These are phyloP conservation scores for Scophthalmus maximus DNA, from an alignment of 2,113 vertebrate genomes.

Conservation along the genomic window DNA sequence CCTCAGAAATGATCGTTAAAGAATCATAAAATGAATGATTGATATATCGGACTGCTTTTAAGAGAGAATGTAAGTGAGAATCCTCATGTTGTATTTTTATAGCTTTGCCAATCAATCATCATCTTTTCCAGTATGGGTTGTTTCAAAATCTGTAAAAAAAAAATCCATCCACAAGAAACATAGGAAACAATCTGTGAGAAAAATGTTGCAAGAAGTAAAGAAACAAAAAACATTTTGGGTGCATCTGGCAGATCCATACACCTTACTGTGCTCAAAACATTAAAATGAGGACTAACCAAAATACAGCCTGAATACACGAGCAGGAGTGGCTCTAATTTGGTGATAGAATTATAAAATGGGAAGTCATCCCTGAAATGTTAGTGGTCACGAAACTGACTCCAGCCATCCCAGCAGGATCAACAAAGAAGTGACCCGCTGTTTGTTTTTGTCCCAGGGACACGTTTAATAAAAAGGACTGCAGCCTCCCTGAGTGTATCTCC, in stretches of 20 bases:
- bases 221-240: not conserved
- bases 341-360: conserved; percentile 8
- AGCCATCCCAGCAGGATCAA: conserved; percentile 15
- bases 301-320: not conserved
- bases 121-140: not conserved
- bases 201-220: too few species aligned
- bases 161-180: not conserved
- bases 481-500: conserved; percentile 65
- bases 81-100: too few species aligned
- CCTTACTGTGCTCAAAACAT: not conserved
- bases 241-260: not conserved
- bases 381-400: conserved; percentile 20
- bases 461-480: conserved; percentile 78
- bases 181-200: not conserved
- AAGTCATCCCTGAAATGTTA: conserved; percentile 8
- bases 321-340: conserved; percentile 2
- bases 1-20: too few species aligned
- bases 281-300: not conserved
- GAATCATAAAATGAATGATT: too few species aligned
- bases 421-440: conserved; percentile 41
- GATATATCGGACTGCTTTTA: too few species aligned
- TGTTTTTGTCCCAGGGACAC: conserved; percentile 65
- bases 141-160: not conserved
- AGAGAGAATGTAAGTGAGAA: too few species aligned
- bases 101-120: not conserved